Evolutionary conservation across 30 jellyfish, hydroid and myxozoan species (phyloP), one percentile per base, ranked within the genome.

Genomic region (Clytia hemisphaerica): DNA sequence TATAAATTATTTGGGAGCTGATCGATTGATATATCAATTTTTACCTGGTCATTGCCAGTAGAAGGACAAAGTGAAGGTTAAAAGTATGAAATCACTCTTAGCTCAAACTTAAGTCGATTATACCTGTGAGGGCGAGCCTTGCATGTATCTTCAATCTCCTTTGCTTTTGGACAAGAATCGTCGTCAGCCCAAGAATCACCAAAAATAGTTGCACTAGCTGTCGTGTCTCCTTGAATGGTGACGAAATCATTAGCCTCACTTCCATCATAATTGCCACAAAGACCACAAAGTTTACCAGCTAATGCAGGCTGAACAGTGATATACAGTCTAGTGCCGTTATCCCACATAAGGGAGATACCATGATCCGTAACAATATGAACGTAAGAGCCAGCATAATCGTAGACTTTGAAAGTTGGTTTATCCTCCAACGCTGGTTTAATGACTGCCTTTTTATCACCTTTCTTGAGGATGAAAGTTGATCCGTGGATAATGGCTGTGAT

Each of bases 191-290:
- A 83, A 36, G 87, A 76, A 49, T 83, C 84, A 50, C 94, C 94
- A 66, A 83, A 83, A n/a, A 54, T 33, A 1, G 66, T 53, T 2
- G 92, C 61, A 37, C 61, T 44, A 3, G 82, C 85, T 10, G 75
- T 50, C 7, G 75, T 71, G 45, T 83, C 94, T 30, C 75, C 79
- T 33, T 75, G 93, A 6, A 76, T 79, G n/a, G 92, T 83, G 6
- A 28, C 37, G 74, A 83, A 83, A 55, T 83, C 94, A 46, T 83
- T 78, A 0, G 44, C 48, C 66, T 81, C 85, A 47, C 64, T 49
- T 37, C 82, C 94, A 57, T 83, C 73, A 75, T 51, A 83, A 37
- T 75, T 83, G 5, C 94, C 94, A 38, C 94, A 83, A 24, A 83
- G 62, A 34, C 94, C 94, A 63, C 94, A 83, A 12, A 84, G 57